Evolutionary conservation across 2,888 invertebrate species (phyloP).

Genomic region (Dolomedes plantarius): DNA sequence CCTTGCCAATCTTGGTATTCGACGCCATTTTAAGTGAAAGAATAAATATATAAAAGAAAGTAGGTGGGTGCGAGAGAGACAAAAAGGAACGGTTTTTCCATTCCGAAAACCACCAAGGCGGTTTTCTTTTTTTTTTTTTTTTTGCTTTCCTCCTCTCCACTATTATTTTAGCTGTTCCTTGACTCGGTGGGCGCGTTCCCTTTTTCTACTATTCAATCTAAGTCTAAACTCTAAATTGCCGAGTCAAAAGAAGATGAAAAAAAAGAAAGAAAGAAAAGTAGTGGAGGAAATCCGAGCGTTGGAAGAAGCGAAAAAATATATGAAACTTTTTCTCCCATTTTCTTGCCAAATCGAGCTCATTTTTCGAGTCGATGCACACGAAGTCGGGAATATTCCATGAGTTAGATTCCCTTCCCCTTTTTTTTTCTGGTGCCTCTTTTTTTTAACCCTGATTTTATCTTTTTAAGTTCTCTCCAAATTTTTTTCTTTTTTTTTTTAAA

Average conservation of each 20-base stretch:
- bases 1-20: conserved; percentile 63
- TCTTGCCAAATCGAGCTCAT: conserved; percentile 69
- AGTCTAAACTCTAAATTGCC: conserved; percentile 53
- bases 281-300: conserved; percentile 5
- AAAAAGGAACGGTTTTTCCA: background rate
- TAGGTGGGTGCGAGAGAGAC: background rate
- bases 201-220: conserved; percentile 41
- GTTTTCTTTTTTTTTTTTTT: too few species aligned
- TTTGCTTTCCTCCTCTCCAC: conserved; percentile 22
- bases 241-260: conserved; percentile 19
- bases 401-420: background rate
- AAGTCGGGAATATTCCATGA: conserved; percentile 54
- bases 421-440: background rate
- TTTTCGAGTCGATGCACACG: conserved; percentile 67
- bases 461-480: too few species aligned
- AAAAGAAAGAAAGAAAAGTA: conserved; percentile 24
- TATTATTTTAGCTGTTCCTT: conserved; percentile 59
- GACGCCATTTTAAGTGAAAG: conserved; percentile 67
- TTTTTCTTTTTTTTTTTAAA: background rate
- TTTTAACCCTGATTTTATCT: background rate
- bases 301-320: conserved; percentile 16
- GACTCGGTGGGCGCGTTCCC: conserved; percentile 22
- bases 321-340: conserved; percentile 27
- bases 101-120: conserved; percentile 45
- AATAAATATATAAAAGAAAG: conserved; percentile 44